Base-by-base conservation (phyloP, 2,113 vertebrate species). In the Hemiprocne comata region DNA sequence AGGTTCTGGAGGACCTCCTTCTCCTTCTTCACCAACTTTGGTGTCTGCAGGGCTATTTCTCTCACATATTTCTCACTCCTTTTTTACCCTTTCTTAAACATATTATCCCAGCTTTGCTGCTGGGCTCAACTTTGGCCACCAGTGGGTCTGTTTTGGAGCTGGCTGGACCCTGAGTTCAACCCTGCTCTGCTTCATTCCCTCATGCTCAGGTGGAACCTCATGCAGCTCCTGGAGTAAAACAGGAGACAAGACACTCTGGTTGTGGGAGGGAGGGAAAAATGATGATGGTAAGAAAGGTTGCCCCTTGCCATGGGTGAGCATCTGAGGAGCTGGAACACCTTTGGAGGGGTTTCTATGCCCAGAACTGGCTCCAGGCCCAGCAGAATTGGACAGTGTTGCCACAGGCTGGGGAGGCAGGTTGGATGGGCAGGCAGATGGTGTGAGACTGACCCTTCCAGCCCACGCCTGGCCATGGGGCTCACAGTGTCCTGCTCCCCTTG, bases 171-270 rank as follows among this genome's bases (percentile, higher is more conserved):
- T 3, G n/a, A 38, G 66, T 6, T 66, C 2, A 0, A 13, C 38
- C n/a, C 19, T 6, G 9, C 25, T 54, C 51, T 61, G 21, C 20
- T 13, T 50, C 0, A 0, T 44, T 28, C 26, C 74, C 2, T 0
- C 42, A 13, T 44, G 40, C 48, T 29, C 50, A 23, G 8, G 5
- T 20, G 33, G 42, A 13, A 62, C 6, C 60, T 13, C 14, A 2
- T 6, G 1, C 25, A 36, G 33, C 24, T 79, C 23, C 16, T 3
- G 13, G 55, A 33, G 33, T 9, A 42, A n/a, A 53, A 70, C 31
- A 36, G 10, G 58, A 60, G 23, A 33, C n/a, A 33, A 33, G 5
- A n/a, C 10, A 44, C 38, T 64, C 14, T 5, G 70, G 7, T 1
- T 48, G 40, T 25, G 48, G 29, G 9, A 70, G 5, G 18, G 34